phyloP scores from a whole-genome alignment of 2,113 vertebrate genomes.

The Syngnathus floridae region DNA sequence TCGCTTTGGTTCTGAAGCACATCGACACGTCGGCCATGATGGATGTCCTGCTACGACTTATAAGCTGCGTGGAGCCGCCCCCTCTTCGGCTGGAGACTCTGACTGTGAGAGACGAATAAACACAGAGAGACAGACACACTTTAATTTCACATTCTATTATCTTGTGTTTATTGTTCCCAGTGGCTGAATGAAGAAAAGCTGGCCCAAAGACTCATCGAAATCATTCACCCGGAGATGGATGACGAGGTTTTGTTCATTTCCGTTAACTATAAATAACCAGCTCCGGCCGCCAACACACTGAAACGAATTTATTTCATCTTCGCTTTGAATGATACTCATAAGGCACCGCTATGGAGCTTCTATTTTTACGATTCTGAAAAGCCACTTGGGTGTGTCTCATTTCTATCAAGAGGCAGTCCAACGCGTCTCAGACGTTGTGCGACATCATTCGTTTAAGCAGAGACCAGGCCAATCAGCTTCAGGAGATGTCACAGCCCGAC shows the following conservation, averaged over 20 bases:
- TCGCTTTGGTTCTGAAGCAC: slow-evolving; percentile 85
- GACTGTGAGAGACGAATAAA: slow-evolving; percentile 67
- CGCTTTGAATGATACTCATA: no score
- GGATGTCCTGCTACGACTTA: slow-evolving; percentile 89
- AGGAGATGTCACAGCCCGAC: slow-evolving; percentile 81
- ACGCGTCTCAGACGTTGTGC: slow-evolving; percentile 92
- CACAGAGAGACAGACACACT: background rate
- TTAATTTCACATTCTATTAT: background rate
- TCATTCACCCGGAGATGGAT: slow-evolving; percentile 85
- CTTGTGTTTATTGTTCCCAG: slow-evolving; percentile 58
- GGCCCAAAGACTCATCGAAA: slow-evolving; percentile 86
- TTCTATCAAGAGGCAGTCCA: slow-evolving; percentile 82
- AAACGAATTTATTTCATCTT: no score
- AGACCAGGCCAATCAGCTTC: slow-evolving; percentile 87
- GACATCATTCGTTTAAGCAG: slow-evolving; percentile 90
- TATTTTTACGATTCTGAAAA: background rate
- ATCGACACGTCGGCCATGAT: slow-evolving; percentile 95
- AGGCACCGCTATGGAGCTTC: background rate
- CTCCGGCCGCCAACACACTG: no score
- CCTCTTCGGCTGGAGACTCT: slow-evolving; percentile 87
- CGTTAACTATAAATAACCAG: no score
- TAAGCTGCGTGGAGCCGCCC: slow-evolving; percentile 90
- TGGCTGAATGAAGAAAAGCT: slow-evolving; percentile 89
- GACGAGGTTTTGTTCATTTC: slow-evolving; percentile 74
- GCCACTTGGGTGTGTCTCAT: background rate